These are phyloP conservation scores for Podarcis lilfordi DNA, from an alignment of 2,797 vertebrate species.

Conservation along the genomic window DNA sequence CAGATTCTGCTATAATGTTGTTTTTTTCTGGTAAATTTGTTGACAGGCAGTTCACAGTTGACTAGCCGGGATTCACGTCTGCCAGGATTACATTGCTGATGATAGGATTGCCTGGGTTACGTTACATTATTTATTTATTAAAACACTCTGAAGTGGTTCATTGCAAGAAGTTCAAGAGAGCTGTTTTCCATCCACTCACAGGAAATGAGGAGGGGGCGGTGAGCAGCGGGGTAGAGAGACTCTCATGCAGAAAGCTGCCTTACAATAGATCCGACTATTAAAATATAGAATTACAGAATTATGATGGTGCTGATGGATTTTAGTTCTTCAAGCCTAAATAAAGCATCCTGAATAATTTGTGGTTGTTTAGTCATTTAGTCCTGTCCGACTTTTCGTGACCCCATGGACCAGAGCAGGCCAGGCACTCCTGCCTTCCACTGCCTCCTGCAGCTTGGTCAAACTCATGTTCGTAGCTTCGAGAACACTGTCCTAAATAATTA, in stretches of 20 bases:
- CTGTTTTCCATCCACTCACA: not conserved
- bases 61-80: slow-evolving; percentile 27
- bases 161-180: slow-evolving; percentile 27
- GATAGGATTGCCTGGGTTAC: slow-evolving; percentile 24
- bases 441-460: too few species aligned
- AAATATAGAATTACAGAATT: too few species aligned
- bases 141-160: slow-evolving; percentile 32
- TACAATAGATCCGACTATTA: too few species aligned
- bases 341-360: too few species aligned
- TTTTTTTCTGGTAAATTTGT: slow-evolving; percentile 48
- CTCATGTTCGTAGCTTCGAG: too few species aligned
- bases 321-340: too few species aligned
- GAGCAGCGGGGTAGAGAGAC: not conserved
- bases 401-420: too few species aligned
- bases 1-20: slow-evolving; percentile 10
- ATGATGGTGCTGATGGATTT: too few species aligned
- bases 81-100: slow-evolving; percentile 35
- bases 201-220: not conserved
- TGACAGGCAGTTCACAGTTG: slow-evolving; percentile 31
- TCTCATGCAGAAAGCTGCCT: too few species aligned
- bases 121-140: slow-evolving; percentile 30
- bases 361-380: too few species aligned
- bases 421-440: too few species aligned
- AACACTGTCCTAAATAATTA: not conserved
- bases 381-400: too few species aligned